phyloP scores from a whole-genome alignment of 2,888 invertebrate species.

The Volucella zonaria region DNA sequence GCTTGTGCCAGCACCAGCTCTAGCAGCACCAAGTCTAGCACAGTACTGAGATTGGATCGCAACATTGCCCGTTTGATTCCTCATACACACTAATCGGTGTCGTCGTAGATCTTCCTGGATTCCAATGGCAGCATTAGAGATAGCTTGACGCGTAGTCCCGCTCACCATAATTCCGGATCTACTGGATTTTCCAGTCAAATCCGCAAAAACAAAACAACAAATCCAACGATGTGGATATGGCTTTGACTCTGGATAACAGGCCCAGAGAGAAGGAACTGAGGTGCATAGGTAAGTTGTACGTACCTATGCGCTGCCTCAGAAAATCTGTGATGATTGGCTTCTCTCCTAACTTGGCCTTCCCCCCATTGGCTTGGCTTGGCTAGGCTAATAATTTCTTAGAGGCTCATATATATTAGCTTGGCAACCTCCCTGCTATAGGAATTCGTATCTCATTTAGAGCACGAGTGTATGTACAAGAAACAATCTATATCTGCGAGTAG shows the following conservation, averaged over 20 bases:
- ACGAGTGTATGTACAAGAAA: constrained; percentile 25
- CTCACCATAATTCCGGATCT: constrained; percentile 61
- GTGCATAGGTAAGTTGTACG: no score
- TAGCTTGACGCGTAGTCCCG: constrained; percentile 43
- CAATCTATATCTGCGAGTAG: neutral
- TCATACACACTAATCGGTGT: constrained; percentile 55
- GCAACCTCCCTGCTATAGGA: constrained; percentile 54
- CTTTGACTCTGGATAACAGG: no score
- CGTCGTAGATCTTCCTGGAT: constrained; percentile 69
- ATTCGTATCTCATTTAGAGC: constrained; percentile 71
- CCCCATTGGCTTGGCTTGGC: constrained; percentile 71
- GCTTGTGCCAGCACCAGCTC: neutral
- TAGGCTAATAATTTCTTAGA: constrained; percentile 69
- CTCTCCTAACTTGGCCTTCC: constrained; percentile 55
- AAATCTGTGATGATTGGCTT: constrained; percentile 70
- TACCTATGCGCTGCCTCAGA: constrained; percentile 2
- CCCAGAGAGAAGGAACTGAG: no score
- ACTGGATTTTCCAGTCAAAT: constrained; percentile 64
- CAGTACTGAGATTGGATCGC: neutral
- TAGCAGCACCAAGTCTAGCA: constrained; percentile 15
- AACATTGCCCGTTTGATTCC: constrained; percentile 48
- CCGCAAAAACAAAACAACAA: neutral
- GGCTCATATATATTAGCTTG: constrained; percentile 63
- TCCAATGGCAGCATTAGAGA: constrained; percentile 42
- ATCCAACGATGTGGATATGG: constrained; percentile 9